Evolutionary conservation across 1,140 invertebrate genomes (phyloP), one percentile per base, ranked within the genome.

Genomic region (Nebria ingens): DNA sequence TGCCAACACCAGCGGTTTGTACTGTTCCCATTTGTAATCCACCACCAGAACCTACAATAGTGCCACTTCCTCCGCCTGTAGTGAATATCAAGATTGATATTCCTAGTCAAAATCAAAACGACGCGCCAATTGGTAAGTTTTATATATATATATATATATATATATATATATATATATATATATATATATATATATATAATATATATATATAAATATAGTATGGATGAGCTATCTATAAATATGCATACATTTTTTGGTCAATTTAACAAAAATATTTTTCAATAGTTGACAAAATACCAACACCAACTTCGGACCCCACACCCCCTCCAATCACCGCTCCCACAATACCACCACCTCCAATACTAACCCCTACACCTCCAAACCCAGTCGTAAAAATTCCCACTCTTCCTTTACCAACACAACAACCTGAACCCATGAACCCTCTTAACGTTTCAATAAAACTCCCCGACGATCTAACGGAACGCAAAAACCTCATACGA

Each of bases 371-470:
- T 51, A 49, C 12, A 57, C 58, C 67, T 55, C 59, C 64, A 34
- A 34, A 34, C 25, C 25, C 25, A n/a, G 45, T 40, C 61, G 51
- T 38, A 65, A 15, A 65, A 64, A 45, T 62, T 61, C 34, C 56
- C 66, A 52, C 69, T 71, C 42, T 74, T 71, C 59, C 62, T 70
- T 9, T 34, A 61, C 20, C 56, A 2, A 9, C 2, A 6, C n/a
- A 9, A 34, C 25, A 6, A n/a, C 6, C 1, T 11, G 60, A 65
- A 56, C 54, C 62, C 3, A 62, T 62, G 55, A 34, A 34, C 25
- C 68, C 68, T 6, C 45, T 70, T 3, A 70, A 69, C 54, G 68
- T 70, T 12, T 70, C 68, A 2, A 69, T 70, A 51, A 60, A 66
- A 19, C 55, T 70, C 52, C 67, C 68, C 11, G 68, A 70, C 52